Evolutionary conservation across 1,140 invertebrate genomes (phyloP).

Genomic region (Ips nitidus): DNA sequence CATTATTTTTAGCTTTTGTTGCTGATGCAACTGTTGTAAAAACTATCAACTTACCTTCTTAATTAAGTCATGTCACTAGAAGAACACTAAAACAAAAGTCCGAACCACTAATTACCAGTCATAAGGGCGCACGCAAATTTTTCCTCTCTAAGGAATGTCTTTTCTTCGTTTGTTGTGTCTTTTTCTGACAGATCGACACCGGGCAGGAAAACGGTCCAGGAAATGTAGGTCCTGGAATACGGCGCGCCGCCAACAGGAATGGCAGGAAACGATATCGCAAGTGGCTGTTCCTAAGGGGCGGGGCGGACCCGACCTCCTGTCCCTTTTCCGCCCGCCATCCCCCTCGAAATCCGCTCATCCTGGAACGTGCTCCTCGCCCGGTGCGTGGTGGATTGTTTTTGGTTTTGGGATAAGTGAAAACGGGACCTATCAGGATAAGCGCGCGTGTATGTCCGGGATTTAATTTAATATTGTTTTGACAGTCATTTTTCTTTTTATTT

Average conservation of each 20-base stretch:
- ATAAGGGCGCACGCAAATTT: too few species aligned
- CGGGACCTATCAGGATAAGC: not conserved
- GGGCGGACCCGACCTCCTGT: conserved; percentile 45
- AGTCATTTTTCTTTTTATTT: too few species aligned
- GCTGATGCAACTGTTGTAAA: not conserved
- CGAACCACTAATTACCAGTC: too few species aligned
- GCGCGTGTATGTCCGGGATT: too few species aligned
- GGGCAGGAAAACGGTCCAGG: conserved; percentile 43
- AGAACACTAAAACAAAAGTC: too few species aligned
- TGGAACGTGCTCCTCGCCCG: conserved; percentile 20
- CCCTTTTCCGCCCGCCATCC: conserved; percentile 35
- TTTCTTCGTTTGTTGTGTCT: too few species aligned
- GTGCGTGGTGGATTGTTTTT: conserved; percentile 22
- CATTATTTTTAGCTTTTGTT: conserved; percentile 49
- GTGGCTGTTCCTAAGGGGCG: conserved; percentile 52
- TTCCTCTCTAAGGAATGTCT: too few species aligned
- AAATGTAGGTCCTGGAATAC: conserved; percentile 52
- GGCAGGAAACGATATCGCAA: conserved; percentile 54
- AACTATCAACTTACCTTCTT: too few species aligned
- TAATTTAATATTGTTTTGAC: too few species aligned
- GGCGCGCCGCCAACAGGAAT: conserved; percentile 51
- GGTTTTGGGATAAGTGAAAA: conserved; percentile 16
- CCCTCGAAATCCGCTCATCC: conserved; percentile 43
- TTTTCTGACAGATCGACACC: conserved; percentile 39
- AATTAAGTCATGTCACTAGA: too few species aligned